Evolutionary conservation across 2,797 vertebrate species (phyloP).

Genomic region (Labroides dimidiatus): DNA sequence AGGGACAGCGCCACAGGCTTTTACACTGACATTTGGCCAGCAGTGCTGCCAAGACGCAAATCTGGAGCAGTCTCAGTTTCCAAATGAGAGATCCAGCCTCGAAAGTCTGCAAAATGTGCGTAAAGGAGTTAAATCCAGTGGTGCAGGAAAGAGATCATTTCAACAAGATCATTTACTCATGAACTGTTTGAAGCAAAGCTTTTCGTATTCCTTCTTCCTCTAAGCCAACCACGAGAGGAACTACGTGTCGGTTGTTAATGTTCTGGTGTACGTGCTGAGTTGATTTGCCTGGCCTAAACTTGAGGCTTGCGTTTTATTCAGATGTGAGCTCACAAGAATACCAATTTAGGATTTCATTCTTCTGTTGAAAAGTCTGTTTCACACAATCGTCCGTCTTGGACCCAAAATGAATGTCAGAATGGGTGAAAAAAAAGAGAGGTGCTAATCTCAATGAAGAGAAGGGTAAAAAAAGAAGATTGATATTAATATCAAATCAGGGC

Average conservation of each 20-base stretch:
- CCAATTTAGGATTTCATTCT: conserved; percentile 61
- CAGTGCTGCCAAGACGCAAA: conserved; percentile 16
- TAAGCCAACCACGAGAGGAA: conserved; percentile 13
- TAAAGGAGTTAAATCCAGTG: too few relatives aligned
- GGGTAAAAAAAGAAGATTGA: conserved; percentile 87
- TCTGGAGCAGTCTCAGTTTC: not conserved
- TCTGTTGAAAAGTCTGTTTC: conserved; percentile 43
- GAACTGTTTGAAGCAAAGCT: conserved; percentile 3
- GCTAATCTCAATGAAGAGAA: conserved; percentile 80
- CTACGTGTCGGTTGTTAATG: conserved; percentile 1
- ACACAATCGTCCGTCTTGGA: conserved; percentile 31
- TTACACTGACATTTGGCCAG: conserved; percentile 34
- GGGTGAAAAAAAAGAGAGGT: conserved; percentile 44
- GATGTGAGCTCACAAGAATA: conserved; percentile 43
- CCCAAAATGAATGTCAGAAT: conserved; percentile 65
- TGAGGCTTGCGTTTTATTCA: conserved; percentile 21
- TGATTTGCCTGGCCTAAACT: conserved; percentile 28
- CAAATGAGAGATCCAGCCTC: too few relatives aligned
- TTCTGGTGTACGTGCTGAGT: not conserved
- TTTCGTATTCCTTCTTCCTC: not conserved
- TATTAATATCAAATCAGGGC: conserved; percentile 95
- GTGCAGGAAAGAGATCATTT: not conserved
- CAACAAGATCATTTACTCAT: not conserved
- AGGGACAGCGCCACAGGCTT: conserved; percentile 42
- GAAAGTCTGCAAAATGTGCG: too few relatives aligned